Percentiles rank a stretch among this genome's conserved stretches.
These are phyloP conservation scores for Parapristionchus giblindavisi DNA, from an alignment of 2,888 invertebrate species.

Conservation along the genomic window DNA sequence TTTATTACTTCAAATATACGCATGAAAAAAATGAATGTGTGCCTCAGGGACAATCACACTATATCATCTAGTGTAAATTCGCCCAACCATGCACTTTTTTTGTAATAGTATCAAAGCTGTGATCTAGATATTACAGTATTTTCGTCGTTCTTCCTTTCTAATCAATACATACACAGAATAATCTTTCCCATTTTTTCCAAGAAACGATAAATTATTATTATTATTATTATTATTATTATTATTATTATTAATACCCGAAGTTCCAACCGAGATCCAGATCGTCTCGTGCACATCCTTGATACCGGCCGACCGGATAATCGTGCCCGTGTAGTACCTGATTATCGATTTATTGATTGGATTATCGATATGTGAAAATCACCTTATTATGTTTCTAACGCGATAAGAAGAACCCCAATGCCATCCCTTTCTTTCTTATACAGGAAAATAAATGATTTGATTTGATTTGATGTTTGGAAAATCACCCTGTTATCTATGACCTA, in stretches of 20 bases:
- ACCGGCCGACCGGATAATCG: constrained; percentile 73
- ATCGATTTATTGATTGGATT: neutral
- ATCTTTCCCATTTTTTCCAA: too few species aligned
- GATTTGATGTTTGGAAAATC: neutral
- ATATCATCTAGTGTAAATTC: too few species aligned
- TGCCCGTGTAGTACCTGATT: constrained; percentile 74
- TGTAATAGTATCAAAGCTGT: too few species aligned
- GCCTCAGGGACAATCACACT: too few species aligned
- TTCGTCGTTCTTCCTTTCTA: too few species aligned
- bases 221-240: neutral
- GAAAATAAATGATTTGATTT: neutral
- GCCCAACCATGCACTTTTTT: too few species aligned
- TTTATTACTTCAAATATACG: too few species aligned
- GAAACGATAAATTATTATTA: neutral
- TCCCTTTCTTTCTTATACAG: neutral
- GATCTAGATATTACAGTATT: too few species aligned
- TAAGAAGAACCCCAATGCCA: neutral
- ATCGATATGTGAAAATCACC: neutral
- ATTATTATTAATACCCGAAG: constrained; percentile 68
- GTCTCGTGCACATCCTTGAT: constrained; percentile 71
- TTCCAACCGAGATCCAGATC: constrained; percentile 72
- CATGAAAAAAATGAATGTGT: too few species aligned
- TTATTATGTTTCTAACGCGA: neutral
- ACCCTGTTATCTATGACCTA: too few species aligned
- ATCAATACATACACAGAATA: too few species aligned